phyloP scores from a whole-genome alignment of 2,113 vertebrate species.

The Forbesichthys papilliferus region DNA sequence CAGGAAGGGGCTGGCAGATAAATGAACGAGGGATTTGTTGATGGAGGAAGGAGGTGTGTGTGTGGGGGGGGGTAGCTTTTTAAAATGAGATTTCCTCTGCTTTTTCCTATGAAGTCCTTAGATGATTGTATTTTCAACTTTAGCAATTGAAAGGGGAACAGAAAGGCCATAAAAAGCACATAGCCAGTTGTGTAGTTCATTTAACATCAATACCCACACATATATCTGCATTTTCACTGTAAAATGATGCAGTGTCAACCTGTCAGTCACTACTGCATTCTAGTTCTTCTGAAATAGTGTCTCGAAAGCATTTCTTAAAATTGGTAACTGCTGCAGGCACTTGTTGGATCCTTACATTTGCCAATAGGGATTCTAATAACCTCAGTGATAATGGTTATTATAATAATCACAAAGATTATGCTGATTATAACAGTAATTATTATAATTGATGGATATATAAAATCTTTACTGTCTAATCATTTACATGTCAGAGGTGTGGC shows the following conservation, averaged over 20 bases:
- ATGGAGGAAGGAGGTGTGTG: slow-evolving; percentile 20
- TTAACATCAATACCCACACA: neutral
- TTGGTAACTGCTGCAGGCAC: slow-evolving; percentile 31
- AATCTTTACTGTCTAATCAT: slow-evolving; percentile 56
- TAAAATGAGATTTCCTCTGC: slow-evolving; percentile 57
- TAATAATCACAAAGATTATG: slow-evolving; percentile 1
- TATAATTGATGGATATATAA: slow-evolving; percentile 37
- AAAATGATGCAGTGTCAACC: slow-evolving; percentile 17
- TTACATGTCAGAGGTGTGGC: slow-evolving; percentile 10
- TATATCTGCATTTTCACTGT: neutral
- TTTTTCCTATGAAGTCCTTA: slow-evolving; percentile 51
- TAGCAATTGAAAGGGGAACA: slow-evolving; percentile 44
- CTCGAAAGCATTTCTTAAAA: slow-evolving; percentile 7
- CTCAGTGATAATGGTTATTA: slow-evolving; percentile 17
- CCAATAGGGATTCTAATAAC: slow-evolving; percentile 16
- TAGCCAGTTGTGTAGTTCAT: too few species aligned
- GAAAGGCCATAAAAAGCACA: slow-evolving; percentile 30
- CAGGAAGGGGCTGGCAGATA: slow-evolving; percentile 49
- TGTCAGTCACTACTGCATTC: slow-evolving; percentile 35
- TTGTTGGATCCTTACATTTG: slow-evolving; percentile 26
- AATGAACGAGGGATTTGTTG: slow-evolving; percentile 52
- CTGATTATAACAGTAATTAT: slow-evolving; percentile 48
- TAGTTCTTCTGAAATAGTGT: slow-evolving; percentile 34
- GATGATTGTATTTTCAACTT: slow-evolving; percentile 47
- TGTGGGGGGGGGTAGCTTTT: slow-evolving; percentile 32